A percentile compares a stretch with the other conserved stretches of the same genome.
Evolutionary conservation across 2,888 invertebrate species (phyloP).

Genomic region (Drosophila nigritarsus): DNA sequence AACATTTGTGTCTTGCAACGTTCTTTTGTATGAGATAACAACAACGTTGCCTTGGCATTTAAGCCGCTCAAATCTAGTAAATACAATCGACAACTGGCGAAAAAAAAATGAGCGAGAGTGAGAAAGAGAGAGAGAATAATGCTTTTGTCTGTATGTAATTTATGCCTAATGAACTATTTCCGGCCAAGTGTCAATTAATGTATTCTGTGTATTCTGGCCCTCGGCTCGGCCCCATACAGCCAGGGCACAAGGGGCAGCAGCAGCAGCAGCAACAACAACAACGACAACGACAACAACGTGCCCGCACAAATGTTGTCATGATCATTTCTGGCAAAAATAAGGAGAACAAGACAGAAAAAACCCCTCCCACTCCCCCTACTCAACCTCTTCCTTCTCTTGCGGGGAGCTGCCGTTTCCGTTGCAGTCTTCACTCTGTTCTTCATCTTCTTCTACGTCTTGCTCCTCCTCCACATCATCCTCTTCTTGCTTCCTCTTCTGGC

Average conservation of each 20-base stretch:
- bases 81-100: constrained; percentile 66
- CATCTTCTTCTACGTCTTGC: constrained; percentile 17
- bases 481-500: constrained; percentile 35
- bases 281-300: constrained; percentile 64
- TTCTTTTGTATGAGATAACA: constrained; percentile 62
- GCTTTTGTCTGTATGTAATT: constrained; percentile 81
- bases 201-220: constrained; percentile 75
- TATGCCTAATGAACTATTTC: constrained; percentile 82
- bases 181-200: constrained; percentile 81
- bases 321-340: constrained; percentile 71
- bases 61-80: constrained; percentile 77
- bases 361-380: constrained; percentile 12
- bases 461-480: constrained; percentile 6
- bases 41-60: constrained; percentile 65
- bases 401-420: constrained; percentile 55
- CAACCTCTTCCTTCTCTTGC: not conserved
- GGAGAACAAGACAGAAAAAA: constrained; percentile 14
- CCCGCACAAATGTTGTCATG: constrained; percentile 79
- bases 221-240: constrained; percentile 38
- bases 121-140: constrained; percentile 30
- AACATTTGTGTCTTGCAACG: constrained; percentile 69
- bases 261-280: constrained; percentile 25
- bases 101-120: constrained; percentile 21
- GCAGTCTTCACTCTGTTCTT: constrained; percentile 33
- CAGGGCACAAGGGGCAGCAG: constrained; percentile 53